phyloP scores from a whole-genome alignment of 2,797 vertebrate species.

The Parotocinclus haroldoi region DNA sequence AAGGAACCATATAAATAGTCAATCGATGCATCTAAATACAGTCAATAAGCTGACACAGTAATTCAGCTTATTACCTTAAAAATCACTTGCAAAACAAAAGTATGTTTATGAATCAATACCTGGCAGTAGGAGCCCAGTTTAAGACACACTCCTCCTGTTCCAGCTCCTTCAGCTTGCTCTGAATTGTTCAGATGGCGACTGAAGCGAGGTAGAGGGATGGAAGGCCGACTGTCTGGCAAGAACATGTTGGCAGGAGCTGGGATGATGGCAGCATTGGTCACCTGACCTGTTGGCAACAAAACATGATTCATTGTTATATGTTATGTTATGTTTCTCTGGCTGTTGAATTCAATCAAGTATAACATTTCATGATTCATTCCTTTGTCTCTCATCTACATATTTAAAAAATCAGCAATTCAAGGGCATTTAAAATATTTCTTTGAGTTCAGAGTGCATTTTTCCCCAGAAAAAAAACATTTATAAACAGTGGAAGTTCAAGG shows the following conservation, averaged over 20 bases:
- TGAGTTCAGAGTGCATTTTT: no score
- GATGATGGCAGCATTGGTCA: constrained; percentile 77
- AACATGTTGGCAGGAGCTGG: constrained; percentile 85
- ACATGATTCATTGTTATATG: background rate
- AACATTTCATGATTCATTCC: background rate
- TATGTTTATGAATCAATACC: constrained; percentile 25
- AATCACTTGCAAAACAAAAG: no score
- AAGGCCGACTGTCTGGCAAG: constrained; percentile 81
- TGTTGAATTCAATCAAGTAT: constrained; percentile 13
- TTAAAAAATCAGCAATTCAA: no score
- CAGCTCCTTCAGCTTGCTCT: constrained; percentile 69
- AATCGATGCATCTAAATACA: no score
- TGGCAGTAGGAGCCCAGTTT: constrained; percentile 77
- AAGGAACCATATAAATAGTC: no score
- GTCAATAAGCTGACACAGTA: no score
- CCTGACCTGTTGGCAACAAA: constrained; percentile 64
- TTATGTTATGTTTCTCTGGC: background rate
- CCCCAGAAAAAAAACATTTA: no score
- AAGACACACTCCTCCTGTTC: constrained; percentile 71
- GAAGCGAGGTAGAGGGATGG: constrained; percentile 82
- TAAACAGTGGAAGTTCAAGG: no score
- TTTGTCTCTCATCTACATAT: no score
- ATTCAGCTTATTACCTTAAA: background rate
- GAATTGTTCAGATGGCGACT: constrained; percentile 81
- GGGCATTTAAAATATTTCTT: no score